Base-by-base conservation (phyloP, 2,797 vertebrate species). In the Synaphobranchus kaupii region DNA sequence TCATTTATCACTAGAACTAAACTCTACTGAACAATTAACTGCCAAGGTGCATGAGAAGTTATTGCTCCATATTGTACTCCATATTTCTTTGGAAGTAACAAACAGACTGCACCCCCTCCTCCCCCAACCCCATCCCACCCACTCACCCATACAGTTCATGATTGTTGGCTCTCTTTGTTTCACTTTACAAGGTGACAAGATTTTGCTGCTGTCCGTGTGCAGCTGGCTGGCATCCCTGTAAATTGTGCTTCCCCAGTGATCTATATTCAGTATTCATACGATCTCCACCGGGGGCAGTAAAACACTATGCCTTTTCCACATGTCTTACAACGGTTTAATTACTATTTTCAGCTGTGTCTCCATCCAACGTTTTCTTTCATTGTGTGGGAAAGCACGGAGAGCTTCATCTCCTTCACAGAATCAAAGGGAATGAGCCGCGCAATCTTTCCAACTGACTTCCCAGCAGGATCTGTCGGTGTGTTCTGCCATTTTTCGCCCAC, bases 151-250 rank as follows among this genome's bases (percentile, higher is more conserved):
- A 63, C 54, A 58, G 39, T 71, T 81, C 82, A 48, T 66, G 71
- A 84, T 50, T 34, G 52, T 85, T 89, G 86, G 85, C 78, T 89
- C 85, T 86, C 50, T 84, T 86, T 84, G 86, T 86, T 87, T 86
- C 89, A 60, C 10, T 96, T 96, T 95, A 96, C 94, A 95, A 95
- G 94, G 95, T 95, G 95, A 94, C 95, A 93, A 94, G 95, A 90
- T 91, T 93, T 84, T 90, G 90, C 83, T 90, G 48, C 93, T 92
- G 92, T 94, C 94, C 94, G 88, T n/a, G 86, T 92, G 92, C 94
- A 95, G 95, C 94, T 96, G 95, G 95, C 94, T 96, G 95, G 93
- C 94, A 94, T 93, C 92, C 87, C 90, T 92, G 92, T 94, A 93
- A 94, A 93, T 86, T 88, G 89, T 86, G 90, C 88, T 88, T 95